Base-by-base conservation (phyloP, 2,888 invertebrate genomes). In the Pristionchus fissidentatus region DNA sequence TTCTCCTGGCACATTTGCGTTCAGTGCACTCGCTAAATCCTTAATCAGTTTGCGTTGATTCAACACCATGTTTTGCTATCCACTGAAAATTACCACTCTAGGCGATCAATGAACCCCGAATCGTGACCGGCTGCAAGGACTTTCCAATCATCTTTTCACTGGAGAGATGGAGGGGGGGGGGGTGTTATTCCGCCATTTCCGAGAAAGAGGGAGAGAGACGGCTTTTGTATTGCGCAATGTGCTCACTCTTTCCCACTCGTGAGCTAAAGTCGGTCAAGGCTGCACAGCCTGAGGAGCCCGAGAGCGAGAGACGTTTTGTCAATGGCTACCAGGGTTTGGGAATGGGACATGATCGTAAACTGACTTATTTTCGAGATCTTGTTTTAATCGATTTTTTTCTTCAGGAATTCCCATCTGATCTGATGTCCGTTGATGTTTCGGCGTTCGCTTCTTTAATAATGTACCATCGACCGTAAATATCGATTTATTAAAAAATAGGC, bases 211-310 rank as follows among this genome's bases (percentile, higher is more conserved):
- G 62, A 7, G 19, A 62, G 70, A 70, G 41, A 22, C 70, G 43
- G 70, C 70, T 70, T 70, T 70, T 70, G 70, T 26, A 70, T 70
- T 70, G 70, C 70, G 70, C 70, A 70, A 70, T 5, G 62, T n/a
- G 22, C 32, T 26, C 32, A 13, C 8, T 5, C n/a, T 13, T 26
- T 26, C 60, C 32, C 60, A n/a, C 32, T 22, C 22, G 22, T 15
- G 32, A 35, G 62, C 66, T 38, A 70, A 70, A 70, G 8, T 38
- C 70, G 70, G 70, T 70, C 70, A 70, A 70, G 70, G 70, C 0
- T 19, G 70, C 60, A 0, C 60, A n/a, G n/a, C n/a, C n/a, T 57
- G 26, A 26, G 60, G 15, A 60, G n/a, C 32, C 32, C 60, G 60
- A 60, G 60, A 60, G 32, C 35, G 70, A 43, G 66, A 38, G 66